Percentiles rank a stretch among this genome's conserved stretches.
These are phyloP conservation scores for Cyphotilapia sp. DNA, from an alignment of 2,113 vertebrate genomes.

Conservation along the genomic window DNA sequence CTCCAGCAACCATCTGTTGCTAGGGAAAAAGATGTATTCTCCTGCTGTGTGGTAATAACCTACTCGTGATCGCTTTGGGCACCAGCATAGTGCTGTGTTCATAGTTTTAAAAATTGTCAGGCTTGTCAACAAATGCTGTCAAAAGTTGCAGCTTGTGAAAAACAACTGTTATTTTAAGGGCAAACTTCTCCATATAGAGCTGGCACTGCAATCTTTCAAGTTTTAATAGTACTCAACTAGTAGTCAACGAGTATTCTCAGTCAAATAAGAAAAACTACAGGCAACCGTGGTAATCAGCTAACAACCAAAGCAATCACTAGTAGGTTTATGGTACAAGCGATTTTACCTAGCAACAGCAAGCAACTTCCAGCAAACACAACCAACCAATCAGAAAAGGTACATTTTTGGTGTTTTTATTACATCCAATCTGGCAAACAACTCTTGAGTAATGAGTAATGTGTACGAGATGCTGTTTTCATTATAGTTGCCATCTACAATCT, in stretches of 20 bases:
- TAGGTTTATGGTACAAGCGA: neutral
- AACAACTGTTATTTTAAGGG: neutral
- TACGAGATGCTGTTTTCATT: accelerated
- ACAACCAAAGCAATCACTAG: neutral
- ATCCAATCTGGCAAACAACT: neutral
- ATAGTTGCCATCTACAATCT: neutral
- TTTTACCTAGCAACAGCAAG: neutral
- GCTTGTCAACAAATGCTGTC: neutral
- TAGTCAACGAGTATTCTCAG: neutral
- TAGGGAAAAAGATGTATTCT: neutral
- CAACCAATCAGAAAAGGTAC: neutral
- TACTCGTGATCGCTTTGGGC: neutral
- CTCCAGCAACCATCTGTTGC: neutral
- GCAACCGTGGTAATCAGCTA: neutral
- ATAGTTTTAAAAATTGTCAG: neutral
- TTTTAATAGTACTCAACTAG: neutral
- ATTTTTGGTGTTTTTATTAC: neutral
- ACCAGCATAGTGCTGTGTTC: neutral
- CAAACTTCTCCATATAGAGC: neutral
- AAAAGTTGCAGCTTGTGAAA: neutral
- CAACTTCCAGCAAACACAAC: neutral
- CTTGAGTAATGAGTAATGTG: neutral
- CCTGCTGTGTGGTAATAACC: neutral
- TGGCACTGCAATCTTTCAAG: neutral
- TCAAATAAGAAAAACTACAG: neutral